Conservation (phyloP, 64 coral and sea anemone species). For the Montipora foliosa region DNA sequence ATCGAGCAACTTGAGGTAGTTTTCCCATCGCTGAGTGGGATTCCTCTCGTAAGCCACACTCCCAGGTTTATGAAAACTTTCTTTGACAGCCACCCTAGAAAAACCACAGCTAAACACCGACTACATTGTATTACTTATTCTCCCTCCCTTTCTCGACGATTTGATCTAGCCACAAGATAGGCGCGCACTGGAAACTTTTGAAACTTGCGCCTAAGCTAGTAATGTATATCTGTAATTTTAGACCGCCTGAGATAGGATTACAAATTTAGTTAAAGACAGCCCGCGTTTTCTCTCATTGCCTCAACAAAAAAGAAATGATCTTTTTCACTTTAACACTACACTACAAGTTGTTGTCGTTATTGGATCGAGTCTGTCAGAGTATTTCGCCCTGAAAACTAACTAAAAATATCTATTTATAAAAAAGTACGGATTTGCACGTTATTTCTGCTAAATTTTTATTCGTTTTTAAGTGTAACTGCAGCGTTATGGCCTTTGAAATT, state of each 20-base stretch:
- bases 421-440: no score
- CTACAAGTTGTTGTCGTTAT: no score
- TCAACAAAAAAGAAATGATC: no score
- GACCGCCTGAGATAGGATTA: neutral
- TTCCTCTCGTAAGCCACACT: neutral
- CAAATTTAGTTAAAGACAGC: neutral
- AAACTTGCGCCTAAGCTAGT: neutral
- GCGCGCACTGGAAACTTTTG: neutral
- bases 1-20: neutral
- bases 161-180: neutral
- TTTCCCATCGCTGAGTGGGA: slow-evolving; percentile 12
- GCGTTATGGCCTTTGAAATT: no score
- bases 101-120: neutral
- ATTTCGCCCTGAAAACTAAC: no score
- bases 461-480: no score
- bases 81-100: slow-evolving; percentile 1
- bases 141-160: neutral
- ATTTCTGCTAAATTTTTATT: no score
- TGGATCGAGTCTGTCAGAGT: no score
- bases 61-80: slow-evolving; percentile 11
- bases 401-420: no score
- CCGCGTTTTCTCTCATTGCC: neutral
- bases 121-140: neutral
- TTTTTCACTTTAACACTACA: no score
- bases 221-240: neutral